These are phyloP conservation scores for Epicauta chinensis DNA, from an alignment of 1,140 invertebrate genomes.

Conservation along the genomic window DNA sequence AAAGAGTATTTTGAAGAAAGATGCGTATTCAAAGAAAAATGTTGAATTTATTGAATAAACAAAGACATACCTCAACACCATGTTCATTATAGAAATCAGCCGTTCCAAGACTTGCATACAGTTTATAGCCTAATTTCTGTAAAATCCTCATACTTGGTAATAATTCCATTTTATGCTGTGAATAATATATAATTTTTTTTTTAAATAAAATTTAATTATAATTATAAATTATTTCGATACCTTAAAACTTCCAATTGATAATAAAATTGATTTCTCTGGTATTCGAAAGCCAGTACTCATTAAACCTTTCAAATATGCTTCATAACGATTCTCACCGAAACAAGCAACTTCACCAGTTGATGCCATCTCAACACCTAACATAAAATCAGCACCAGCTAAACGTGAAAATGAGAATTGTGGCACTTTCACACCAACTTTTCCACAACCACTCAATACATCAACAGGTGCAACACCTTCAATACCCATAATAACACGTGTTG, in stretches of 20 bases:
- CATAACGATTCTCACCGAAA: conserved; percentile 95
- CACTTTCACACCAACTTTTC: conserved; percentile 93
- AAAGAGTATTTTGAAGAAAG: not conserved
- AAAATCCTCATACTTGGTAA: conserved; percentile 79
- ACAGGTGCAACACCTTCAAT: conserved; percentile 72
- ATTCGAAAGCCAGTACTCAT: conserved; percentile 96
- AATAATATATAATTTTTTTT: conserved; percentile 21
- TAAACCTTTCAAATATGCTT: conserved; percentile 98
- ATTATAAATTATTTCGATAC: no score
- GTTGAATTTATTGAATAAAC: not conserved
- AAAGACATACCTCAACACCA: conserved; percentile 81
- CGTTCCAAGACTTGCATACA: conserved; percentile 96
- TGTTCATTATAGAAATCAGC: conserved; percentile 96
- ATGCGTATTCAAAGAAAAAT: not conserved
- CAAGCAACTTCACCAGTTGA: conserved; percentile 99
- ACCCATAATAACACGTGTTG: conserved; percentile 89
- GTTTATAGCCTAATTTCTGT: conserved; percentile 87
- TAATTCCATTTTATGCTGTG: conserved; percentile 81
- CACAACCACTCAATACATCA: conserved; percentile 75
- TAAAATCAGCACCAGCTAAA: conserved; percentile 93
- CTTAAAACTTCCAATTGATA: conserved; percentile 95
- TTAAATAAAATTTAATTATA: no score
- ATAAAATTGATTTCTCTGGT: conserved; percentile 87
- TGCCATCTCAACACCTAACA: conserved; percentile 98
- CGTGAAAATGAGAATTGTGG: conserved; percentile 98